Evolutionary conservation across 2,888 invertebrate genomes (phyloP).

Genomic region (Cephus pulcher): DNA sequence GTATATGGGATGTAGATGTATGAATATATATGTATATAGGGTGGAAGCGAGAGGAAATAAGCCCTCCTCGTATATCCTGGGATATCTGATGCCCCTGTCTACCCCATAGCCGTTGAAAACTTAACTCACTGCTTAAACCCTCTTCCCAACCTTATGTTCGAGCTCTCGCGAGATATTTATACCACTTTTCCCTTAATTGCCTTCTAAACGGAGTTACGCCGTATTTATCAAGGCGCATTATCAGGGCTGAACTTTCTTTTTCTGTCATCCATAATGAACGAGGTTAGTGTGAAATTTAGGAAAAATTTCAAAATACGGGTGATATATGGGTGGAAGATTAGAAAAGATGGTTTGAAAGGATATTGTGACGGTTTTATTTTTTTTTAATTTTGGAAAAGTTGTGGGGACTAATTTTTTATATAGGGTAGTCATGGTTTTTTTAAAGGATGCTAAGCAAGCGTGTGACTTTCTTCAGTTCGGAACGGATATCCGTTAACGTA

Average conservation of each 20-base stretch:
- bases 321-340: no score
- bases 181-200: constrained; percentile 56
- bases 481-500: not conserved
- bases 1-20: not conserved
- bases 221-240: constrained; percentile 51
- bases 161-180: constrained; percentile 52
- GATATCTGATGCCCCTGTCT: constrained; percentile 56
- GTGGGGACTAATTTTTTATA: no score
- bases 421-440: no score
- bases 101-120: constrained; percentile 48
- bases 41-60: constrained; percentile 47
- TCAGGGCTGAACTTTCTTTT: constrained; percentile 32
- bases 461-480: not conserved
- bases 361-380: not conserved
- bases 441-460: not conserved
- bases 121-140: constrained; percentile 48
- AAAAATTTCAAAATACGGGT: not conserved
- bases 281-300: not conserved
- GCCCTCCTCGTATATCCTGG: constrained; percentile 50
- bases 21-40: not conserved
- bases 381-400: not conserved
- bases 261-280: not conserved
- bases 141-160: constrained; percentile 29
- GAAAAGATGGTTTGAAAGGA: no score
- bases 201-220: constrained; percentile 48